Conservation (phyloP, 2,797 vertebrate genomes). For the Sebastes hubbsi region DNA sequence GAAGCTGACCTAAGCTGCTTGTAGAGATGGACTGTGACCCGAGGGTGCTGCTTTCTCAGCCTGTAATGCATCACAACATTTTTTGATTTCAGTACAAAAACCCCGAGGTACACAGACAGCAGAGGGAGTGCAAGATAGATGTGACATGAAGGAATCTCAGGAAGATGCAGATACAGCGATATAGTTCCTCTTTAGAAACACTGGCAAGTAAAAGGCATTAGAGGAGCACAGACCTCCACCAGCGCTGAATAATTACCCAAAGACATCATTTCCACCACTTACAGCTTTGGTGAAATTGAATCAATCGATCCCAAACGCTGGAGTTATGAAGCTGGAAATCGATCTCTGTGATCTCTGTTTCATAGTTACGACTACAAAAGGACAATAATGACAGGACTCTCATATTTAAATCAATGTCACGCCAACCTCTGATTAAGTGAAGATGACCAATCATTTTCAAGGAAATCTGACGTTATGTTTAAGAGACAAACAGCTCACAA, state of each 20-base stretch:
- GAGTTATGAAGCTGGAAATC: not conserved
- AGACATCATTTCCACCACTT: not conserved
- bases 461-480: not conserved
- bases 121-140: not conserved
- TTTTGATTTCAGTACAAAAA: constrained; percentile 2
- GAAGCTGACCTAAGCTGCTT: not conserved
- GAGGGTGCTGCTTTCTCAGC: not conserved
- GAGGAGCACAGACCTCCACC: not conserved
- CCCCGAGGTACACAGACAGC: not conserved
- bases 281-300: not conserved
- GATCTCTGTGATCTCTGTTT: not conserved
- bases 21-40: not conserved
- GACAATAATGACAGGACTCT: not conserved
- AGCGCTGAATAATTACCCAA: not conserved
- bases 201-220: not conserved
- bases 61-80: not conserved
- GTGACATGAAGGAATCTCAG: not conserved
- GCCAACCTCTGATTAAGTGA: not conserved
- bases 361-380: not conserved
- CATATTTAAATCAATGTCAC: not conserved
- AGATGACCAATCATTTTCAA: not conserved
- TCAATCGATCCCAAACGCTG: not conserved
- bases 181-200: not conserved
- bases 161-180: not conserved
- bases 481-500: too few species aligned